Evolutionary conservation across 92 coral and sea anemone genomes (phyloP).

Genomic region (Actinernus sp.): DNA sequence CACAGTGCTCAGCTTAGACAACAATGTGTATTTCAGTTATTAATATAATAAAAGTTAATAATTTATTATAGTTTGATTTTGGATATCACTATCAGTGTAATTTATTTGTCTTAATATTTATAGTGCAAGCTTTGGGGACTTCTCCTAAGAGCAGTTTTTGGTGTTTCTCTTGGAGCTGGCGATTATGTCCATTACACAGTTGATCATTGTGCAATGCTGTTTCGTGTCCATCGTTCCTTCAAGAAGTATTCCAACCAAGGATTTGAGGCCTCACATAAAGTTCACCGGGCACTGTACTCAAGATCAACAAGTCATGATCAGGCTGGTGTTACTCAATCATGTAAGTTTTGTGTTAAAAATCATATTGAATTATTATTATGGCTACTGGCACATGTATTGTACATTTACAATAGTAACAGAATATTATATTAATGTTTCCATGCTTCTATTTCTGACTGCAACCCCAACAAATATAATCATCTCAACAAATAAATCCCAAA

Average conservation of each 20-base stretch:
- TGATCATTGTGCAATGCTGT: conserved; percentile 23
- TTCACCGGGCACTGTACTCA: conserved; percentile 16
- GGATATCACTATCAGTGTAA: not conserved
- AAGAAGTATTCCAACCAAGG: conserved; percentile 19
- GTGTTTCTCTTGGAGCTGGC: conserved; percentile 12
- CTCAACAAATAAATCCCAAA: too few species aligned
- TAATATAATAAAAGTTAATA: too few species aligned
- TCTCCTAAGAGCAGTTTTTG: conserved; percentile 9
- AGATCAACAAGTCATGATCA: conserved; percentile 24
- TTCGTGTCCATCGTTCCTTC: conserved; percentile 14
- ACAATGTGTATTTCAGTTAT: too few species aligned
- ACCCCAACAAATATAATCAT: too few species aligned
- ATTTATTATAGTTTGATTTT: too few species aligned
- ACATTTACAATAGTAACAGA: too few species aligned
- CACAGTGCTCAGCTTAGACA: too few species aligned
- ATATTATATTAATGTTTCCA: too few species aligned
- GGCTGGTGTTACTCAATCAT: conserved; percentile 12
- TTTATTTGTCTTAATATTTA: not conserved
- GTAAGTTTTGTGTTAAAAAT: too few species aligned
- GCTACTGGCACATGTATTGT: too few species aligned
- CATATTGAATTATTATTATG: too few species aligned
- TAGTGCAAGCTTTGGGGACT: conserved; percentile 24
- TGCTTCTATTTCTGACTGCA: too few species aligned
- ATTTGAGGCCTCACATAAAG: conserved; percentile 25
- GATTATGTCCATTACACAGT: conserved; percentile 11